These are phyloP conservation scores for Oscheius onirici DNA, from an alignment of 2,888 invertebrate genomes.

Conservation along the genomic window DNA sequence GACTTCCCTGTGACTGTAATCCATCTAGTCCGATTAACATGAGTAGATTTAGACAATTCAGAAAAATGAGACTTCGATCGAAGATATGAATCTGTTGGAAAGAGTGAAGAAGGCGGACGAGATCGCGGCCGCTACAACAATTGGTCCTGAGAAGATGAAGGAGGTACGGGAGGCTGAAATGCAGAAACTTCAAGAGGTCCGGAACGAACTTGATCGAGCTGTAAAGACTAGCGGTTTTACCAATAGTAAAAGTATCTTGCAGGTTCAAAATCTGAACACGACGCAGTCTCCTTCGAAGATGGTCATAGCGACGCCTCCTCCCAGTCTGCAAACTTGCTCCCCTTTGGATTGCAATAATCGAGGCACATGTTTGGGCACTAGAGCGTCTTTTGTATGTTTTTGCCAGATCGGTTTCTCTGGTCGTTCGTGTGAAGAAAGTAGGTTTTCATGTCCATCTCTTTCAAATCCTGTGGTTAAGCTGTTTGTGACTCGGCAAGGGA, in stretches of 20 bases:
- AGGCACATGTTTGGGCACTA: constrained; percentile 63
- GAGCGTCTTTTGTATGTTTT: constrained; percentile 59
- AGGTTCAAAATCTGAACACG: constrained; percentile 10
- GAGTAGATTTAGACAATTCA: neutral
- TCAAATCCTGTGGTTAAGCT: constrained; percentile 37
- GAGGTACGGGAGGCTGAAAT: neutral
- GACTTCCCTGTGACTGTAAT: neutral
- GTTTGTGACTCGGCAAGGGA: constrained; percentile 64
- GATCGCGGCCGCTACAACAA: neutral
- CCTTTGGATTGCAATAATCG: constrained; percentile 61
- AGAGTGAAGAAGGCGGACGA: constrained; percentile 12
- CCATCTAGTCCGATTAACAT: no score
- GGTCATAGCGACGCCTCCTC: neutral
- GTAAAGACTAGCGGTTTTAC: neutral
- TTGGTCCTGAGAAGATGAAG: neutral
- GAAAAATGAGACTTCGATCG: constrained; percentile 10
- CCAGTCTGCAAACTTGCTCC: constrained; percentile 33
- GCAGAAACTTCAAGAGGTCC: constrained; percentile 16
- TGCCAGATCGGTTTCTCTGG: constrained; percentile 65
- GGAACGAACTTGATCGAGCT: constrained; percentile 22
- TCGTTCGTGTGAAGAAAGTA: constrained; percentile 65
- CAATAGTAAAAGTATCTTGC: neutral
- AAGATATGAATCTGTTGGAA: neutral
- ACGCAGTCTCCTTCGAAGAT: neutral
- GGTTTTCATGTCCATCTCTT: constrained; percentile 11